A percentile compares a stretch with the other conserved stretches of the same genome.
Conservation (phyloP, 2,888 invertebrate species). For the Lampropteryx suffumata region DNA sequence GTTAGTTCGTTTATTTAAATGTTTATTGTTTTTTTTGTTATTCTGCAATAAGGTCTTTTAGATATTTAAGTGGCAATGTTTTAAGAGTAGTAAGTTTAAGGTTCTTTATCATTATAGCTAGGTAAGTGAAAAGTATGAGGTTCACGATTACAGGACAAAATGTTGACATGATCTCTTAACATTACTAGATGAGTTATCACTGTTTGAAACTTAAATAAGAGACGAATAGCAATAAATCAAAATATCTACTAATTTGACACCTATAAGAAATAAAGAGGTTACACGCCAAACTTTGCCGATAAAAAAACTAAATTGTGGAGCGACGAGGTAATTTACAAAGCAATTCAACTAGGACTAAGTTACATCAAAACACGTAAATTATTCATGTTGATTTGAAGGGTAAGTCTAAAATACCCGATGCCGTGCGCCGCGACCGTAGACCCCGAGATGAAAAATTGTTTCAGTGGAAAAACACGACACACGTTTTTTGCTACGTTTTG, state of each 20-base stretch:
- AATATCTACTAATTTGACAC: conserved; percentile 10
- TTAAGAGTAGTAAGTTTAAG: too few species aligned
- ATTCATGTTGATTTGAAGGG: conserved; percentile 53
- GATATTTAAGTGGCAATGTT: too few species aligned
- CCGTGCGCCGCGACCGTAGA: conserved; percentile 52
- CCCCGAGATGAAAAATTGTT: conserved; percentile 67
- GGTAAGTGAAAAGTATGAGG: too few species aligned
- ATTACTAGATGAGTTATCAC: too few species aligned
- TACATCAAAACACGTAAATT: conserved; percentile 43
- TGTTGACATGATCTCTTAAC: too few species aligned
- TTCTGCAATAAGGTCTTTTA: too few species aligned
- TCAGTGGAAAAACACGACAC: conserved; percentile 56
- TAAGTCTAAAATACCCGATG: conserved; percentile 54
- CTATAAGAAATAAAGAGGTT: conserved; percentile 9
- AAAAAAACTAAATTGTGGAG: conserved; percentile 17
- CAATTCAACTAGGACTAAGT: conserved; percentile 12
- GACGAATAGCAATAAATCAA: not conserved
- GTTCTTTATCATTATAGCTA: too few species aligned
- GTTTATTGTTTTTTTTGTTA: too few species aligned
- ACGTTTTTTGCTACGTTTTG: conserved; percentile 43
- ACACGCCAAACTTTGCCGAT: conserved; percentile 13
- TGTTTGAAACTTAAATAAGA: too few species aligned
- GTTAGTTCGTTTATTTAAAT: too few species aligned
- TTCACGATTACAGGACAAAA: too few species aligned
- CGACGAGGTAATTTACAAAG: conserved; percentile 15